Percentiles rank a stretch among this genome's conserved stretches.
Conservation (phyloP, 2,888 invertebrate genomes). For the Lithophane socia region DNA sequence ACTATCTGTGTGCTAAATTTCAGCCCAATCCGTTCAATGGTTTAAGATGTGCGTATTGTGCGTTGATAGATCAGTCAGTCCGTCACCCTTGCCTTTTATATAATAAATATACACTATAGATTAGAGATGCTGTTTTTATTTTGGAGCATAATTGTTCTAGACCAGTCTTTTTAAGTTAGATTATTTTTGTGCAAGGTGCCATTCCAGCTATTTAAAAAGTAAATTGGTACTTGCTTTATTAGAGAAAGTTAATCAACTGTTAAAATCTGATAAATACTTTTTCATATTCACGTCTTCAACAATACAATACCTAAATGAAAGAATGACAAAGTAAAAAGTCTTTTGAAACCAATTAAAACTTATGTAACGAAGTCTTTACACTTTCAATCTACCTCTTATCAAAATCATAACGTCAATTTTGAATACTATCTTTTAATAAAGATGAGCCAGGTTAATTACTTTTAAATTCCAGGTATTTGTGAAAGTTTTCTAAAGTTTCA, state of each 20-base stretch:
- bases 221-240: neutral
- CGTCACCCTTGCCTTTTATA: no score
- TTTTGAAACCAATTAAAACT: slow-evolving; percentile 37
- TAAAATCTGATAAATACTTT: slow-evolving; percentile 34
- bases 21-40: no score
- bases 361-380: slow-evolving; percentile 32
- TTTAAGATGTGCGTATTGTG: no score
- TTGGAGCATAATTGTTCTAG: no score
- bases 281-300: neutral
- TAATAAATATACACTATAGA: no score
- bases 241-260: slow-evolving; percentile 19
- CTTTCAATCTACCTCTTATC: slow-evolving; percentile 20
- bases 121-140: no score
- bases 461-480: neutral
- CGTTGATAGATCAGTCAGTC: no score
- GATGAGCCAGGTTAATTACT: slow-evolving; percentile 15
- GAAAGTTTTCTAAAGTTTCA: neutral
- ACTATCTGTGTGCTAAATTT: no score
- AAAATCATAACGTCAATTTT: slow-evolving; percentile 12
- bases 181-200: neutral
- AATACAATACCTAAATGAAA: slow-evolving; percentile 26
- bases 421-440: neutral
- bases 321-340: slow-evolving; percentile 27
- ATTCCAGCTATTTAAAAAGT: neutral
- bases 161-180: neutral